These are phyloP conservation scores for Peromyscus californicus DNA, from an alignment of 2,113 vertebrate species.

Conservation along the genomic window DNA sequence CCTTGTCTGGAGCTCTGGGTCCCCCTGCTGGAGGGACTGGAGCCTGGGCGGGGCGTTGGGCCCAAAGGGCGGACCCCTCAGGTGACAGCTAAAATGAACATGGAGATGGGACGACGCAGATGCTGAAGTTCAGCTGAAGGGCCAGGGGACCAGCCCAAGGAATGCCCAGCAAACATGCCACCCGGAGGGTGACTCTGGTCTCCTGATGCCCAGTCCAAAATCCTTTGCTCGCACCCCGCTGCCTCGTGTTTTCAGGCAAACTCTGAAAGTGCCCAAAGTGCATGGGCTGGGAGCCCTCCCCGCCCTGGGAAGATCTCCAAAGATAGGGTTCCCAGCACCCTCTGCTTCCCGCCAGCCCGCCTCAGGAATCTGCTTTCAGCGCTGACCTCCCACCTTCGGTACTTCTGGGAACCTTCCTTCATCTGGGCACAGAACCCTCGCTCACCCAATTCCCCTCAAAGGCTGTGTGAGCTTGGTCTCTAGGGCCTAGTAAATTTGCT, in stretches of 20 bases:
- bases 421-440: not conserved
- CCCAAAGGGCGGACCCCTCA: not conserved
- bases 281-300: not conserved
- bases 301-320: not conserved
- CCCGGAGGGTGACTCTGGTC: not conserved
- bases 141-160: not conserved
- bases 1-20: conserved; percentile 60
- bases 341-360: not conserved
- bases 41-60: not conserved
- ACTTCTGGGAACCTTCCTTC: not conserved
- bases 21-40: conserved; percentile 75
- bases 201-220: not conserved
- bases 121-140: not conserved
- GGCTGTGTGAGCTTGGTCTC: not conserved
- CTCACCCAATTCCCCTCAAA: not conserved
- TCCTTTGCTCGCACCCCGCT: no score
- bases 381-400: not conserved
- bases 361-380: no score
- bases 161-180: not conserved
- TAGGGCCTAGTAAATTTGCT: not conserved
- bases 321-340: not conserved
- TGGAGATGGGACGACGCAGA: fast-evolving
- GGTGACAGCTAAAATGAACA: not conserved
- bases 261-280: not conserved
- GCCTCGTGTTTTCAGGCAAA: not conserved